Base-by-base conservation (phyloP, 2,113 vertebrate genomes). In the Bubalus kerabau region DNA sequence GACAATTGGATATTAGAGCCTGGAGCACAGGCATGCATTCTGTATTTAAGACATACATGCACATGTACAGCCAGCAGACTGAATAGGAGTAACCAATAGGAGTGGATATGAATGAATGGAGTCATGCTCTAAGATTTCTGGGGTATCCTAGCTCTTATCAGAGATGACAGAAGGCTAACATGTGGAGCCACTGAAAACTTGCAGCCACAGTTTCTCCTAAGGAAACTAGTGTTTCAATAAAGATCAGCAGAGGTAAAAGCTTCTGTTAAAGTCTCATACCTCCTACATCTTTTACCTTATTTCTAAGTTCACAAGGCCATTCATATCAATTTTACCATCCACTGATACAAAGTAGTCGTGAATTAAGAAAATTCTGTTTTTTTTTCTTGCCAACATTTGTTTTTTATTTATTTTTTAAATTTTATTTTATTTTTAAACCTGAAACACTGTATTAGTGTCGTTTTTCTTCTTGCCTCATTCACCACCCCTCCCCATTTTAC, bases 251-350 rank as follows among this genome's bases (percentile, higher is more conserved):
- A 48, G 36, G 57, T 36, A 23, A 46, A 36, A 11, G 40, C 36
- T 30, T 28, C 5, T 19, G 43, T 16, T 62, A 10, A 54, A 48
- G 17, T 62, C 80, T 40, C 4, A 0, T n/a, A 12, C 5, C 50
- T 90, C 16, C 40, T 8, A 17, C 43, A 48, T 17, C 30, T 90
- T 21, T 28, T 36, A 36, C 40, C 28, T 50, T 16, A 36, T 48
- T 80, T 60, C 56, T 28, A 24, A 6, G 17, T 30, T 6, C 43
- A 56, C 30, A 40, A 21, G 26, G 10, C 26, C 46, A 12, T 17
- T 40, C 4, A 32, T 7, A 23, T 12, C 3, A 30, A 23, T 24
- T 23, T 74, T 32, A n/a, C 2, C 0, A 2, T 40, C 17, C 28
- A 15, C 23, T 40, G 43, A 14, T n/a, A 30, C 28, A 78, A 50